A percentile compares a stretch with the other conserved stretches of the same genome.
Evolutionary conservation across 2,888 invertebrate species (phyloP).

Genomic region (Napeogenes sylphis): DNA sequence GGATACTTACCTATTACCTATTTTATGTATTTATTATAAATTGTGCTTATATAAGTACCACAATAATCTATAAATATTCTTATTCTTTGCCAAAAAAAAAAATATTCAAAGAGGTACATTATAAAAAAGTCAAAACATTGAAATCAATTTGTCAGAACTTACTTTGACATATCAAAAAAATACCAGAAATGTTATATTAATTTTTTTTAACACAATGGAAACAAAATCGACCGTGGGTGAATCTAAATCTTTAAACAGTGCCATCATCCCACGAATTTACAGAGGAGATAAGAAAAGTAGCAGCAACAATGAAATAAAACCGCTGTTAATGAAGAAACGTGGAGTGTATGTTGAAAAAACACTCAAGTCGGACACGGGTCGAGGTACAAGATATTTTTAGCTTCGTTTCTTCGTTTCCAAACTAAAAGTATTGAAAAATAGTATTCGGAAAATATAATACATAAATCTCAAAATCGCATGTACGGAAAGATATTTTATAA

Average conservation of each 20-base stretch:
- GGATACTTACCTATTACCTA: no score
- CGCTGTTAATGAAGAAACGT: conserved; percentile 42
- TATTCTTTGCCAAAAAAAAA: no score
- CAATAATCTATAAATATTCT: no score
- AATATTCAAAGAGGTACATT: no score
- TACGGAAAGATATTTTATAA: no score
- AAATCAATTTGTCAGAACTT: no score
- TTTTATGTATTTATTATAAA: no score
- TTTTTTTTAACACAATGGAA: conserved; percentile 34
- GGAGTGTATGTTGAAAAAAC: conserved; percentile 60
- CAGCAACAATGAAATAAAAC: conserved; percentile 45
- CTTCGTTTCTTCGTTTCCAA: background rate
- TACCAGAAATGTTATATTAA: conserved; percentile 2
- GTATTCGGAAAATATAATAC: background rate
- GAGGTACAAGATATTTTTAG: background rate
- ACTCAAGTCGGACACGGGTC: background rate
- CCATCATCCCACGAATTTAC: conserved; percentile 32
- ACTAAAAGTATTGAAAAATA: conserved; percentile 1
- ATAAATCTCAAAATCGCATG: background rate
- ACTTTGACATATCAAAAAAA: no score
- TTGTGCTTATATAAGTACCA: no score
- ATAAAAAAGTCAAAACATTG: no score
- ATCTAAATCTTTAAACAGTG: conserved; percentile 50
- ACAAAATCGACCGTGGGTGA: conserved; percentile 40
- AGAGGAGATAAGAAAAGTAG: conserved; percentile 39